Evolutionary conservation across 2,113 vertebrate genomes (phyloP), one percentile per base, ranked within the genome.

Genomic region (Vidua macroura): DNA sequence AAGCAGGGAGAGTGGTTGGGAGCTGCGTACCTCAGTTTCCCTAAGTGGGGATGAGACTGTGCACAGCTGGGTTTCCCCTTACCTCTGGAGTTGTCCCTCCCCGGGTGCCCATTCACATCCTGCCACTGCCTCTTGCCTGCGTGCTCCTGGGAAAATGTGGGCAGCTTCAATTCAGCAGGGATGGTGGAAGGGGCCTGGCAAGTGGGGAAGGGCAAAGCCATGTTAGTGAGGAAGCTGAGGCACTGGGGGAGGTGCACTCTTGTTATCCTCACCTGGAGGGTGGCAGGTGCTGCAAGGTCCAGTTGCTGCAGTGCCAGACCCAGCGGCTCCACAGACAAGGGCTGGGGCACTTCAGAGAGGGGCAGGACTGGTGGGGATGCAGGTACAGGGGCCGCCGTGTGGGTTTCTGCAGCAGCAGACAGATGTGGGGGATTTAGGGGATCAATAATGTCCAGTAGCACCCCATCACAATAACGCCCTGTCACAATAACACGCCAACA

Each of bases 271-370:
- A 98, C 98, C 98, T 97, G 97, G 9, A 84, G 19, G 39, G 88
- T 1, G 66, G 96, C 0, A 39, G 96, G 19, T 16, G 88, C 78
- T 3, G 74, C 90, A 24, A 97, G 80, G 46, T 97, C 87, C 73
- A 98, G 88, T 27, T 97, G 97, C 93, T 97, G 96, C 35, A 97
- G 83, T 4, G 97, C 98, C 2, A 97, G 91, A 75, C 68, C 89
- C 86, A 97, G 86, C 0, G 74, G 67, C 10, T 93, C 52, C 0
- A 13, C n/a, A 0, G 16, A 16, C 1, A 41, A 25, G 23, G 83
- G 79, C 17, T 59, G 89, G 20, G 75, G 48, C 1, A 43, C 93
- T 3, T 96, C 82, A 0, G 91, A 74, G 53, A 93, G 82, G 21
- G 92, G 0, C 16, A 88, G 86, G 58, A 82, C 74, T 0, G 91